phyloP scores from a whole-genome alignment of 2,113 vertebrate species.

The Dascyllus trimaculatus region DNA sequence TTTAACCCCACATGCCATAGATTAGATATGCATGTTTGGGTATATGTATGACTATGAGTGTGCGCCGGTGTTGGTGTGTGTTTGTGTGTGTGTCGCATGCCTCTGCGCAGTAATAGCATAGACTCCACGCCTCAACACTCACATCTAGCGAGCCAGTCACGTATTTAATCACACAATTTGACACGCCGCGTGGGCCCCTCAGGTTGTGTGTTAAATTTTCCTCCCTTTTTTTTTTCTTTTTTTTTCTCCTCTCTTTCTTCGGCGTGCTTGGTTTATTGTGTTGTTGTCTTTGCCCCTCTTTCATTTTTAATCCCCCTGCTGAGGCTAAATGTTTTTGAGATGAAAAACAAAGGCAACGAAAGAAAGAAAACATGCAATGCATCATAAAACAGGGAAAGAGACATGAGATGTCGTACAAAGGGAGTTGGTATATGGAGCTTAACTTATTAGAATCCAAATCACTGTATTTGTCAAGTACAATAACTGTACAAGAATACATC shows the following conservation, averaged over 20 bases:
- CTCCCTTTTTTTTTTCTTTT: slow-evolving; percentile 17
- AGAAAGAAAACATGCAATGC: slow-evolving; percentile 62
- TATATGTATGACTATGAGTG: background rate
- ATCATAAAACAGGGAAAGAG: slow-evolving; percentile 47
- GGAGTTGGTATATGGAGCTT: slow-evolving; percentile 25
- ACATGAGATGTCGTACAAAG: slow-evolving; percentile 47
- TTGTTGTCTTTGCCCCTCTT: slow-evolving; percentile 75
- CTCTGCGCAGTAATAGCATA: slow-evolving; percentile 62
- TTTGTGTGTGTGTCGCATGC: slow-evolving; percentile 18
- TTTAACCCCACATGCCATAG: slow-evolving; percentile 8
- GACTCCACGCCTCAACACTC: slow-evolving; percentile 69
- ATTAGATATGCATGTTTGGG: slow-evolving; percentile 23
- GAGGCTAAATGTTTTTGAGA: slow-evolving; percentile 70
- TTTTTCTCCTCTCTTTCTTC: slow-evolving; percentile 43
- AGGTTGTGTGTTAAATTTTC: slow-evolving; percentile 78
- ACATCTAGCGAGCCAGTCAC: slow-evolving; percentile 77
- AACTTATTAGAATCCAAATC: slow-evolving; percentile 54
- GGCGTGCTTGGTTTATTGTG: slow-evolving; percentile 62
- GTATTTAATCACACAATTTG: slow-evolving; percentile 86
- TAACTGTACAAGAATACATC: slow-evolving; percentile 33
- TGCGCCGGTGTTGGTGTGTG: background rate
- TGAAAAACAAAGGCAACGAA: slow-evolving; percentile 62
- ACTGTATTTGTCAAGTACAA: slow-evolving; percentile 49
- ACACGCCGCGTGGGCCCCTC: slow-evolving; percentile 75
- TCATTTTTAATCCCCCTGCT: slow-evolving; percentile 76